Percentiles rank a stretch among this genome's conserved stretches.
Conservation (phyloP, 2,113 vertebrate genomes). For the Gambusia affinis region DNA sequence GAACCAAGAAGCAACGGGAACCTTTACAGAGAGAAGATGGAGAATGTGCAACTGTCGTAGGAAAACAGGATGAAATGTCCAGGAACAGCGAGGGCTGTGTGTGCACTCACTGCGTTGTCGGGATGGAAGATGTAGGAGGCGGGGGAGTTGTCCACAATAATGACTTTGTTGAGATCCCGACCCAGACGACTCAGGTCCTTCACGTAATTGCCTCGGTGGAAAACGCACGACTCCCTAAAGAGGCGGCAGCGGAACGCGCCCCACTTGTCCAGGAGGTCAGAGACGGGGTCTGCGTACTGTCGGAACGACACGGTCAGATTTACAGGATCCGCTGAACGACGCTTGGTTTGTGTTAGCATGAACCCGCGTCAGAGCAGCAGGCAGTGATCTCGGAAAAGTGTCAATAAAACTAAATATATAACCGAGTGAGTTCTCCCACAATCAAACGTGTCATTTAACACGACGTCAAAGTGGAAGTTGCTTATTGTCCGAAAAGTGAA, state of each 20-base stretch:
- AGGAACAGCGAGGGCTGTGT: no score
- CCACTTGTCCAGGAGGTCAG: constrained; percentile 97
- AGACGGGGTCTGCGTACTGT: constrained; percentile 95
- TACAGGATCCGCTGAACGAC: not conserved
- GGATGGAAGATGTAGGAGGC: constrained; percentile 98
- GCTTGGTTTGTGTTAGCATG: not conserved
- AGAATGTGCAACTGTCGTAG: not conserved
- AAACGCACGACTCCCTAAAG: constrained; percentile 96
- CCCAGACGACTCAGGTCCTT: constrained; percentile 97
- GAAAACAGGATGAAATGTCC: no score
- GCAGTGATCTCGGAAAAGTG: no score
- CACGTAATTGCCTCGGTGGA: constrained; percentile 95
- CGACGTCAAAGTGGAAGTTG: no score
- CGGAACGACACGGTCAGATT: not conserved
- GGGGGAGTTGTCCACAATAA: constrained; percentile 97
- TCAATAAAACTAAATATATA: no score
- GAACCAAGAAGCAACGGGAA: constrained; percentile 97
- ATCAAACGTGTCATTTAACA: no score
- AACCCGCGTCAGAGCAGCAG: no score
- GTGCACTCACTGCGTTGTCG: constrained; percentile 87
- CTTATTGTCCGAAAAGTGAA: no score
- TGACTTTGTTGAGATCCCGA: constrained; percentile 90
- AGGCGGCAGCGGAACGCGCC: constrained; percentile 93
- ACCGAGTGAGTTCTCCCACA: no score
- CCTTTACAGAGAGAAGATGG: constrained; percentile 72